Conservation (phyloP, 2,113 vertebrate species). For the Puntigrus tetrazona region DNA sequence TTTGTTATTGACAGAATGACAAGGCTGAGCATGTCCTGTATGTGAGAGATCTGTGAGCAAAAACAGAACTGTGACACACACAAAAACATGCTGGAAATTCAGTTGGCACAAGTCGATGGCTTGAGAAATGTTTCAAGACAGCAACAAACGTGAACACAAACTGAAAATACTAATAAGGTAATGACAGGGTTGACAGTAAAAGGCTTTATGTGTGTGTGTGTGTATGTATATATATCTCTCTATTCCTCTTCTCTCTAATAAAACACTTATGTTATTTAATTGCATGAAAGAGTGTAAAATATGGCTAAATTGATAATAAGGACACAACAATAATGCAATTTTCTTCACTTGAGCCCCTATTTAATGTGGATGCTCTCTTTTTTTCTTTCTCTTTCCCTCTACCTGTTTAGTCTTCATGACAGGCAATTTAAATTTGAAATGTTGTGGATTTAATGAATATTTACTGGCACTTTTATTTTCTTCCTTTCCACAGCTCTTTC, state of each 20-base stretch:
- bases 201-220: not conserved
- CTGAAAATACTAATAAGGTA: not conserved
- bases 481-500: constrained; percentile 44
- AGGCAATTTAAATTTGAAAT: constrained; percentile 73
- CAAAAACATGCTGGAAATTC: constrained; percentile 51
- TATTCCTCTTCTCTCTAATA: no score
- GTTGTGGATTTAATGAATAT: constrained; percentile 72
- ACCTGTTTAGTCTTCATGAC: constrained; percentile 61
- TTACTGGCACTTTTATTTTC: constrained; percentile 28
- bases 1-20: constrained; percentile 54
- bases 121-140: constrained; percentile 49
- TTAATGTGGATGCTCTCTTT: constrained; percentile 35
- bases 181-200: not conserved
- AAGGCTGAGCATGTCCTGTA: constrained; percentile 40
- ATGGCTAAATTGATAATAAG: not conserved
- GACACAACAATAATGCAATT: not conserved
- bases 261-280: not conserved
- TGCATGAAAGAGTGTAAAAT: not conserved
- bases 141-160: constrained; percentile 21
- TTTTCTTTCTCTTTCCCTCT: constrained; percentile 50
- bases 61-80: constrained; percentile 2
- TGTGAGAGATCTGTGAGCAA: constrained; percentile 3
- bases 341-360: constrained; percentile 45
- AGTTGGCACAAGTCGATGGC: constrained; percentile 64
- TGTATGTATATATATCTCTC: no score